Evolutionary conservation across 2,888 invertebrate species (phyloP).

Genomic region (Andrena flavipes): DNA sequence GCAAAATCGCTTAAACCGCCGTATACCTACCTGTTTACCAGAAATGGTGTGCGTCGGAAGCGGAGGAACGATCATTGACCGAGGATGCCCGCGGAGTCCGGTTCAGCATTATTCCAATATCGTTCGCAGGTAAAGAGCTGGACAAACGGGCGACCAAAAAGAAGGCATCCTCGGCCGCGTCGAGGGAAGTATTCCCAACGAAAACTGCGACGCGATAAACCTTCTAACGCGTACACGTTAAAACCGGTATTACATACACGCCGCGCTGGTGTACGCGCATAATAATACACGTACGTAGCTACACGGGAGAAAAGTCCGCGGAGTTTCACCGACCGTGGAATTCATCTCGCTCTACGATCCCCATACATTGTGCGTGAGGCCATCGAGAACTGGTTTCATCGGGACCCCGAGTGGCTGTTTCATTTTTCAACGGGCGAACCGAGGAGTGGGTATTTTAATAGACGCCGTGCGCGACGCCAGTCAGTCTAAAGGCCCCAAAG

Average conservation of each 20-base stretch:
- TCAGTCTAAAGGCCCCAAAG: constrained; percentile 46
- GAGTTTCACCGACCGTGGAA: constrained; percentile 65
- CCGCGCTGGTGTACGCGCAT: constrained; percentile 22
- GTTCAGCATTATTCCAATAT: constrained; percentile 49
- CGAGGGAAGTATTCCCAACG: constrained; percentile 34
- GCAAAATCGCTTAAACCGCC: background rate
- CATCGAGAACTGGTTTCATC: constrained; percentile 65
- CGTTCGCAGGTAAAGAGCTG: constrained; percentile 43
- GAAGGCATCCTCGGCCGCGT: constrained; percentile 22
- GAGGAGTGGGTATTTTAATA: constrained; percentile 65
- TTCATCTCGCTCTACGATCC: constrained; percentile 65
- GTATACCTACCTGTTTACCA: background rate
- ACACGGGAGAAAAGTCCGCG: constrained; percentile 48
- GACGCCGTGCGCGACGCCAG: constrained; percentile 36
- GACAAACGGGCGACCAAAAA: constrained; percentile 27
- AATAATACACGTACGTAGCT: constrained; percentile 46
- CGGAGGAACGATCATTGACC: constrained; percentile 49
- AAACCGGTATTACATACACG: constrained; percentile 61
- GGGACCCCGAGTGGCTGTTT: constrained; percentile 51
- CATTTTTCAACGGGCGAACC: constrained; percentile 53
- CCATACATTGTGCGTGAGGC: constrained; percentile 61
- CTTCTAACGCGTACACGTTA: constrained; percentile 62
- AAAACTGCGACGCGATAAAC: constrained; percentile 58
- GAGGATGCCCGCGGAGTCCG: constrained; percentile 33
- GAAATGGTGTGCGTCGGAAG: constrained; percentile 6